phyloP scores from a whole-genome alignment of 2,113 vertebrate species.

The Lagopus leucura region DNA sequence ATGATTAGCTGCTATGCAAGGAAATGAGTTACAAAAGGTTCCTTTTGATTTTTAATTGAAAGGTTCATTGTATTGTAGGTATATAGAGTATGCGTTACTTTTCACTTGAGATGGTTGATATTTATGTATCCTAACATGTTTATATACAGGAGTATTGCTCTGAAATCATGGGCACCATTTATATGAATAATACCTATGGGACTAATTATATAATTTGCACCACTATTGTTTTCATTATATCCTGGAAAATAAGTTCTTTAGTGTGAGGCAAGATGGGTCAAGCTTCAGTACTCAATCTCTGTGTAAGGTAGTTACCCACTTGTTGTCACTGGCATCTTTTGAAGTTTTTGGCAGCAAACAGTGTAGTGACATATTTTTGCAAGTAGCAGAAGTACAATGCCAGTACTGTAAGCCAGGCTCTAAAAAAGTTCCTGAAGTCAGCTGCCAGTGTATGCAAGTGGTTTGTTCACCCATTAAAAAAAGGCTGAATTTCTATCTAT shows the following conservation, averaged over 20 bases:
- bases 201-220: background rate
- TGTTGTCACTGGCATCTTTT: background rate
- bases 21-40: background rate
- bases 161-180: background rate
- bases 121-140: background rate
- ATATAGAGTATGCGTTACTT: background rate
- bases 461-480: fast-evolving
- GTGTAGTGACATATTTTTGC: background rate
- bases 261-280: background rate
- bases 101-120: background rate
- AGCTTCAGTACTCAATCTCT: background rate
- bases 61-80: background rate
- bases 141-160: background rate
- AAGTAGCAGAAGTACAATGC: background rate
- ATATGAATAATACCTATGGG: background rate
- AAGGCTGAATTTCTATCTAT: background rate
- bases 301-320: background rate
- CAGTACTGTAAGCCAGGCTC: background rate
- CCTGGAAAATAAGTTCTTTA: background rate
- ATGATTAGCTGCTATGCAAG: background rate
- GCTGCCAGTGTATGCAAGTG: background rate
- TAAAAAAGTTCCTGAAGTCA: background rate
- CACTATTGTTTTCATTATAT: background rate
- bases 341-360: background rate
- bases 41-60: background rate